phyloP scores from a whole-genome alignment of 2,113 vertebrate species.

The Beaufortia kweichowensis region DNA sequence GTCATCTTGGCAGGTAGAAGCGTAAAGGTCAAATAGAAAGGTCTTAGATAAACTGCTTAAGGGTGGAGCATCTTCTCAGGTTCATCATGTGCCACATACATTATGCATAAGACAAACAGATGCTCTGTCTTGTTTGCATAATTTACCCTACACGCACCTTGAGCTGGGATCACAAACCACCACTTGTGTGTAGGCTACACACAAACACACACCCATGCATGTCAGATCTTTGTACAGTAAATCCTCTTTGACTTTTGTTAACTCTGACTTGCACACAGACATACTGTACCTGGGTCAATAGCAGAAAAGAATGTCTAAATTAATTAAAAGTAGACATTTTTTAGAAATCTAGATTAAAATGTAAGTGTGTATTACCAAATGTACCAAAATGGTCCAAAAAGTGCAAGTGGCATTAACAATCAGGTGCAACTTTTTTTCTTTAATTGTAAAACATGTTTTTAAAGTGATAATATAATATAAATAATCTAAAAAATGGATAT shows the following conservation, averaged over 20 bases:
- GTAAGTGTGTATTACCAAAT: no score
- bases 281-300: no score
- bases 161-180: slow-evolving; percentile 22
- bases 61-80: slow-evolving; percentile 12
- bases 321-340: no score
- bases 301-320: no score
- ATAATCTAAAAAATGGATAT: no score
- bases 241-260: not conserved
- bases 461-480: no score
- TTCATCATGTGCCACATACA: slow-evolving; percentile 48
- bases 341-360: no score
- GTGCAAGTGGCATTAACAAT: no score
- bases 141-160: slow-evolving; percentile 46
- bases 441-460: no score
- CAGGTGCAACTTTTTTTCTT: no score
- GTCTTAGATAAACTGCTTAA: slow-evolving; percentile 47
- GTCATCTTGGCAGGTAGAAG: slow-evolving; percentile 35
- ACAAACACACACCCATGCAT: not conserved
- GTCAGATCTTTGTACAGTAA: not conserved
- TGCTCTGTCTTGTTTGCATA: slow-evolving; percentile 43
- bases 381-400: no score
- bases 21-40: slow-evolving; percentile 44
- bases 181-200: slow-evolving; percentile 1
- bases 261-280: not conserved
- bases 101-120: slow-evolving; percentile 53